phyloP scores from a whole-genome alignment of 1,140 invertebrate genomes.

The Tachypleus tridentatus region DNA sequence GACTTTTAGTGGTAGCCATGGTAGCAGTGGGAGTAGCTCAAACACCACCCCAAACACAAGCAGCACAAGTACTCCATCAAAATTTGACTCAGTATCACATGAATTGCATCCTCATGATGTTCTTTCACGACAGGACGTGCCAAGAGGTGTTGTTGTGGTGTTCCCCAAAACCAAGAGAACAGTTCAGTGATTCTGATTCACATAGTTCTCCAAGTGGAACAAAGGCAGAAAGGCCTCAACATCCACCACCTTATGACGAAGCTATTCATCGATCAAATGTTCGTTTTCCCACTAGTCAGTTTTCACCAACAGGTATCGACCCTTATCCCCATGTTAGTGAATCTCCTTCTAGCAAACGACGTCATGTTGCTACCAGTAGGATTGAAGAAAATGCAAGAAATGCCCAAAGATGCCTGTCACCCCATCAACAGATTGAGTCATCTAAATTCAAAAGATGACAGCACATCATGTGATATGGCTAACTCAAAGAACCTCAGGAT shows the following conservation, averaged over 20 bases:
- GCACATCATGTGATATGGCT: no score
- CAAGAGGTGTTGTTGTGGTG: constrained; percentile 19
- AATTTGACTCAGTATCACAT: constrained; percentile 6
- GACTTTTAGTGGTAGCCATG: constrained; percentile 47
- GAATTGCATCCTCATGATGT: constrained; percentile 2
- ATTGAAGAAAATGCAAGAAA: no score
- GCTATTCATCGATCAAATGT: constrained; percentile 19
- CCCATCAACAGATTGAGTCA: no score
- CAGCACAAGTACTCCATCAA: constrained; percentile 10
- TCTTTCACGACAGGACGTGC: constrained; percentile 16
- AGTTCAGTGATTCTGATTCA: constrained; percentile 8
- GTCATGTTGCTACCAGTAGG: constrained; percentile 11
- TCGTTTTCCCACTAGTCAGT: constrained; percentile 17
- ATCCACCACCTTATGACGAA: constrained; percentile 24
- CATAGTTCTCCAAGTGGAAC: neutral
- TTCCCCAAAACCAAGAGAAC: constrained; percentile 11
- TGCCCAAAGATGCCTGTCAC: no score
- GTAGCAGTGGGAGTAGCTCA: constrained; percentile 12
- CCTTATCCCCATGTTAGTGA: constrained; percentile 48
- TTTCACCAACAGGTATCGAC: constrained; percentile 13
- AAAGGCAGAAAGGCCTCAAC: constrained; percentile 20
- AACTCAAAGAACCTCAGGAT: no score
- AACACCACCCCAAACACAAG: constrained; percentile 13
- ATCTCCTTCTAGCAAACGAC: constrained; percentile 44
- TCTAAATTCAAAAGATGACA: no score